A percentile compares a stretch with the other conserved stretches of the same genome.
These are phyloP conservation scores for Drosophila kuntzei DNA, from an alignment of 2,888 invertebrate species.

Conservation along the genomic window DNA sequence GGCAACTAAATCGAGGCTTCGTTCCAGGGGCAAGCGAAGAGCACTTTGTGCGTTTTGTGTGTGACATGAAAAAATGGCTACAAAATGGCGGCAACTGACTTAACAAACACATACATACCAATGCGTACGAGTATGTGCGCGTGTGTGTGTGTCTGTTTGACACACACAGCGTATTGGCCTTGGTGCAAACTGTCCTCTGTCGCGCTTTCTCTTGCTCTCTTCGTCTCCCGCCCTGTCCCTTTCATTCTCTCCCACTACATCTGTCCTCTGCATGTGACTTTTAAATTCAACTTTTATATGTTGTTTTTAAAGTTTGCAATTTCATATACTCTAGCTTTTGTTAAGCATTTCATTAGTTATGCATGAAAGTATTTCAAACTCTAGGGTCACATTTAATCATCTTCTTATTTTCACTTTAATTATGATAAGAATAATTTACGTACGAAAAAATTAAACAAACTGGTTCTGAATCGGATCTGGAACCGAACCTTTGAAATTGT, in stretches of 20 bases:
- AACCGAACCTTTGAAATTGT: no score
- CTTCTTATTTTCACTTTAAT: neutral
- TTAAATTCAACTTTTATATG: slow-evolving; percentile 64
- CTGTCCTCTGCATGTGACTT: slow-evolving; percentile 53
- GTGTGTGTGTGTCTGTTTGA: slow-evolving; percentile 25
- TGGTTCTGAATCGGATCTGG: no score
- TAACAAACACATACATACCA: slow-evolving; percentile 59
- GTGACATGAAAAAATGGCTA: slow-evolving; percentile 74
- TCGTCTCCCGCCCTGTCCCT: neutral
- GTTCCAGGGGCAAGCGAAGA: slow-evolving; percentile 22
- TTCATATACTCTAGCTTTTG: slow-evolving; percentile 34
- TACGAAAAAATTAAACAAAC: no score
- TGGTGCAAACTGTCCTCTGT: slow-evolving; percentile 68
- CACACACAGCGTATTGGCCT: slow-evolving; percentile 59
- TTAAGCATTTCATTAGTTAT: slow-evolving; percentile 16
- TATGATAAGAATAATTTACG: no score
- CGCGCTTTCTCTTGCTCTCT: slow-evolving; percentile 22
- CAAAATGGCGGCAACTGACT: slow-evolving; percentile 79
- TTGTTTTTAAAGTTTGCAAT: slow-evolving; percentile 52
- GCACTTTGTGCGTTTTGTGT: slow-evolving; percentile 56
- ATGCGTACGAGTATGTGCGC: slow-evolving; percentile 8
- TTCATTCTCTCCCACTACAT: neutral
- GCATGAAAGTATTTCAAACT: neutral
- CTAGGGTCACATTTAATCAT: neutral
- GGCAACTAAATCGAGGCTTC: slow-evolving; percentile 13